phyloP scores from a whole-genome alignment of 92 coral and sea anemone genomes.

The Parazoanthus darwini region DNA sequence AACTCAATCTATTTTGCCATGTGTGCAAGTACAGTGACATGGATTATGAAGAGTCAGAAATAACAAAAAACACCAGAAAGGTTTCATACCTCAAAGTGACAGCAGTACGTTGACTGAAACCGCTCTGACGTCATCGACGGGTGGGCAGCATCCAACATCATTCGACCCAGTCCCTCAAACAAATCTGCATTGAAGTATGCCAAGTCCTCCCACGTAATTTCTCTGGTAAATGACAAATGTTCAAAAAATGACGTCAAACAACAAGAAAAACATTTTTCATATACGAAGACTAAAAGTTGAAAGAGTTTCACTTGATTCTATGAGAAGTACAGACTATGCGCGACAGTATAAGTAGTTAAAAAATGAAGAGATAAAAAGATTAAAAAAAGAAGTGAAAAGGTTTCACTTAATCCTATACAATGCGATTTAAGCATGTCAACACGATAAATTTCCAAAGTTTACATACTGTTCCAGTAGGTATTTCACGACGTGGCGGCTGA shows the following conservation, averaged over 20 bases:
- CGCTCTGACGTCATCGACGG: slow-evolving; percentile 83
- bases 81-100: slow-evolving; percentile 82
- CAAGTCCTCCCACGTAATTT: slow-evolving; percentile 87
- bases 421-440: too few relatives aligned
- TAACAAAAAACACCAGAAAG: too few relatives aligned
- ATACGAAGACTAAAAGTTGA: too few relatives aligned
- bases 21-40: too few relatives aligned
- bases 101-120: slow-evolving; percentile 88
- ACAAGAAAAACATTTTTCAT: not conserved
- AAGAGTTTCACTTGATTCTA: too few relatives aligned
- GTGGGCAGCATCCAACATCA: slow-evolving; percentile 82
- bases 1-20: too few relatives aligned
- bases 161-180: slow-evolving; percentile 92
- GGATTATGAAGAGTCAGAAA: too few relatives aligned
- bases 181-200: slow-evolving; percentile 91
- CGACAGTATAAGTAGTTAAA: too few relatives aligned
- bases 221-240: slow-evolving; percentile 50
- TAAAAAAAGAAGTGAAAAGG: too few relatives aligned
- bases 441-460: not conserved
- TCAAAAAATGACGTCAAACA: not conserved
- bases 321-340: too few relatives aligned
- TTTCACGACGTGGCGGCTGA: slow-evolving; percentile 86
- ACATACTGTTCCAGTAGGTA: slow-evolving; percentile 74
- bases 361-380: too few relatives aligned
- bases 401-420: too few relatives aligned